Conservation (phyloP, 1,140 invertebrate genomes). For the Onthophagus taurus region DNA sequence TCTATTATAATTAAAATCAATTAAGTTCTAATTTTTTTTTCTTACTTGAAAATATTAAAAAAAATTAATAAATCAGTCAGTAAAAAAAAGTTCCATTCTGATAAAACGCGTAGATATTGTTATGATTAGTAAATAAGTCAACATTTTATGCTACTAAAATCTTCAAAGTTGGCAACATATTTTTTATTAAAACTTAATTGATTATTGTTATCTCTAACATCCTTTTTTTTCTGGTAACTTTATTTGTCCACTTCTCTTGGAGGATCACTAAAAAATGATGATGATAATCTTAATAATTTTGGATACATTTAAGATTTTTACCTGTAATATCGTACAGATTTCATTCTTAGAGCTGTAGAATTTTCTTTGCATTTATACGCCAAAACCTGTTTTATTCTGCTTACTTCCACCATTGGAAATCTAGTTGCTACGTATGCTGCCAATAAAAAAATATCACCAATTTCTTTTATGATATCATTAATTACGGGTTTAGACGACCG, state of each 20-base stretch:
- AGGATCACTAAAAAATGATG: slow-evolving; percentile 9
- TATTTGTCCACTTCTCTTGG: slow-evolving; percentile 9
- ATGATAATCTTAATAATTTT: neutral
- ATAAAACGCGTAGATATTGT: too few species aligned
- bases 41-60: too few species aligned
- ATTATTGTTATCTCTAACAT: neutral
- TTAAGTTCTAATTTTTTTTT: too few species aligned
- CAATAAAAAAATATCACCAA: slow-evolving; percentile 26
- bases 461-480: neutral
- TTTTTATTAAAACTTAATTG: too few species aligned
- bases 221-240: neutral
- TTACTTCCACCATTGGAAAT: slow-evolving; percentile 62
- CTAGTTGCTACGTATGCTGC: slow-evolving; percentile 58
- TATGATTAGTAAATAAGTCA: too few species aligned
- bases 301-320: slow-evolving; percentile 28
- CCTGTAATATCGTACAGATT: slow-evolving; percentile 56
- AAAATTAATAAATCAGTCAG: too few species aligned
- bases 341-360: slow-evolving; percentile 61
- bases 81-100: too few species aligned
- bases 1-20: too few species aligned
- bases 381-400: slow-evolving; percentile 62
- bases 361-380: slow-evolving; percentile 71
- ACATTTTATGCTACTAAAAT: too few species aligned
- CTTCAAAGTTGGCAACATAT: too few species aligned
- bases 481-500: neutral